Evolutionary conservation across 2,113 vertebrate species (phyloP).

Genomic region (Pseudopipra pipra): DNA sequence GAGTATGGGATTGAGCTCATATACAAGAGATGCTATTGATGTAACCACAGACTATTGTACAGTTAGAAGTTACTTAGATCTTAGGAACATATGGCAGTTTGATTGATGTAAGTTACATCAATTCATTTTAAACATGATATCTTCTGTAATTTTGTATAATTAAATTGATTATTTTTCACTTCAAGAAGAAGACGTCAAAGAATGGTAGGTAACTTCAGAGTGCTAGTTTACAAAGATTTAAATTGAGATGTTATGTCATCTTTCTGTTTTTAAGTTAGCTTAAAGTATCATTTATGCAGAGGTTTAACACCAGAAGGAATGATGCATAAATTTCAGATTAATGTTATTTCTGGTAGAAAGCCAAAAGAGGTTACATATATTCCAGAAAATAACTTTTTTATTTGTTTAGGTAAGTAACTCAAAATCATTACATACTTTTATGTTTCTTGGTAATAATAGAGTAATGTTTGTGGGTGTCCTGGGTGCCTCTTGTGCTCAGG

Average conservation of each 20-base stretch:
- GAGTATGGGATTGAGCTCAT: neutral
- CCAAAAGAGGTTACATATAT: neutral
- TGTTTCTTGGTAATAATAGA: neutral
- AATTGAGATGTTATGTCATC: neutral
- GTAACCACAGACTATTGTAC: neutral
- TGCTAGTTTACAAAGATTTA: neutral
- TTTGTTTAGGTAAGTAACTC: neutral
- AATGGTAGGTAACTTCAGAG: neutral
- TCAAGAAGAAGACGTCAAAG: neutral
- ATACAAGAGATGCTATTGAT: neutral
- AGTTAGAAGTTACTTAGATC: neutral
- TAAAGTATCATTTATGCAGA: neutral
- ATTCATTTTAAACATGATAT: neutral
- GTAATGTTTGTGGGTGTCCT: neutral
- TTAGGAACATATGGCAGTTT: neutral
- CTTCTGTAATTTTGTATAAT: neutral
- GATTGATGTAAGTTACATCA: neutral
- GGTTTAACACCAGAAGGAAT: constrained; percentile 2
- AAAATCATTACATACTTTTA: neutral
- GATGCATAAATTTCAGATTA: neutral
- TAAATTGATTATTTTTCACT: constrained; percentile 10
- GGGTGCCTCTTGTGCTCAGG: neutral
- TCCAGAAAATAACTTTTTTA: neutral
- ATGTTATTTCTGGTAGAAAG: neutral
- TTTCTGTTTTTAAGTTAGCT: neutral